Evolutionary conservation across 2,797 vertebrate species (phyloP).

Genomic region (Xiphophorus birchmanni): DNA sequence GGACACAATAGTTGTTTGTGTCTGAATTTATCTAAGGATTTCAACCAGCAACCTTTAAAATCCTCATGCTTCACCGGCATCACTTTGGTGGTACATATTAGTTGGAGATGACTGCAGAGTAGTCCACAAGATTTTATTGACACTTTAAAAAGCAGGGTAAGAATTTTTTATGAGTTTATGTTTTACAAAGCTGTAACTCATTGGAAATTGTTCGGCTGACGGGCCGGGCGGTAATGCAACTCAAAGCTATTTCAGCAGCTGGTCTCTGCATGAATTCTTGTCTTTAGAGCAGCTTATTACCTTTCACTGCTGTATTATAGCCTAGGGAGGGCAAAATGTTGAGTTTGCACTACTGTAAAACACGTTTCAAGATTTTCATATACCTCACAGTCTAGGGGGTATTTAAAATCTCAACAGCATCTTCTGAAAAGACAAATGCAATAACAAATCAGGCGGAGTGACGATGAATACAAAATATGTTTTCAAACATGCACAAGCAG

Average conservation of each 20-base stretch:
- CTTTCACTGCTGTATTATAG: constrained; percentile 56
- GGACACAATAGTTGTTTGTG: constrained; percentile 36
- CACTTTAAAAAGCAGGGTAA: constrained; percentile 42
- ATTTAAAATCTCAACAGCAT: constrained; percentile 52
- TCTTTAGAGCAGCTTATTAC: constrained; percentile 73
- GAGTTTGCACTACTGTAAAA: constrained; percentile 61
- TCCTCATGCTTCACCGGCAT: constrained; percentile 23
- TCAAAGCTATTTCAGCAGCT: constrained; percentile 65
- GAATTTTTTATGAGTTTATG: constrained; percentile 52
- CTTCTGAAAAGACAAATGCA: constrained; percentile 45
- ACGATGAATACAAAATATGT: constrained; percentile 26
- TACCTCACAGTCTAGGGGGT: constrained; percentile 43
- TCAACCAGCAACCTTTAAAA: constrained; percentile 47
- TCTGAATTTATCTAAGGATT: constrained; percentile 36
- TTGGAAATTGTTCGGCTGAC: constrained; percentile 65
- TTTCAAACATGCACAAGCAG: constrained; percentile 32
- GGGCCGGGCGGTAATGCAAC: constrained; percentile 59
- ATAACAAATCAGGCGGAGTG: constrained; percentile 34
- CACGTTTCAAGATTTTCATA: constrained; percentile 44
- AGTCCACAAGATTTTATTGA: constrained; percentile 34
- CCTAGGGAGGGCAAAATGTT: constrained; percentile 51
- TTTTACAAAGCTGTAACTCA: constrained; percentile 67
- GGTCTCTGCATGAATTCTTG: constrained; percentile 67
- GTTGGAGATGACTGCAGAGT: constrained; percentile 38
- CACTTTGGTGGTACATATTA: constrained; percentile 33